phyloP scores from a whole-genome alignment of 2,113 vertebrate genomes.

The Phaethon lepturus region DNA sequence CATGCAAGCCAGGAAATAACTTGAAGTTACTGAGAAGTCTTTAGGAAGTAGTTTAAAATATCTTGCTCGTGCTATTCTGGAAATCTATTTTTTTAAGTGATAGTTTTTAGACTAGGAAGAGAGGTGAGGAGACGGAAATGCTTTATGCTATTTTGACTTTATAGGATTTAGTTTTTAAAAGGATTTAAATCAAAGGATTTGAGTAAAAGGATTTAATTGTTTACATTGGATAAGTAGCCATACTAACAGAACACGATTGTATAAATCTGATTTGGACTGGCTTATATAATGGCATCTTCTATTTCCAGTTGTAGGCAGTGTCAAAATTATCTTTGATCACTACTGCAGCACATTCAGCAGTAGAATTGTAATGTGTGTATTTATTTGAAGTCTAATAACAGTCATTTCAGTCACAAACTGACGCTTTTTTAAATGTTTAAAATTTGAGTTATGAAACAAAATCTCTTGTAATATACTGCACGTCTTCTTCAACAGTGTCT shows the following conservation, averaged over 20 bases:
- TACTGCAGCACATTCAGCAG: background rate
- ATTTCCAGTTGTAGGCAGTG: background rate
- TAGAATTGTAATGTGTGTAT: background rate
- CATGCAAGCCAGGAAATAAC: background rate
- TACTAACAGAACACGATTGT: background rate
- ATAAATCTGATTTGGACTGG: background rate
- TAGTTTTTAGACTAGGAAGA: background rate
- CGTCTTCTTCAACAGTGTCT: background rate
- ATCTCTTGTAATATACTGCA: background rate
- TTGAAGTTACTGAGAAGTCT: background rate
- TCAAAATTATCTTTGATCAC: background rate
- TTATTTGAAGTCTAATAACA: background rate
- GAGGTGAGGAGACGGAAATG: background rate
- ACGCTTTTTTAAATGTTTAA: background rate
- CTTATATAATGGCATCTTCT: background rate
- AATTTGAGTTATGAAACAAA: background rate
- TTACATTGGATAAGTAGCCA: background rate
- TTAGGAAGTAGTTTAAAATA: background rate
- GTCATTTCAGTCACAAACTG: background rate
- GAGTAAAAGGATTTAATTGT: background rate
- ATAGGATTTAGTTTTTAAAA: background rate
- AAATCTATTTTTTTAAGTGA: background rate
- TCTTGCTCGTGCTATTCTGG: background rate
- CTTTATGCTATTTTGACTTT: background rate
- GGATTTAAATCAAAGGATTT: conserved; percentile 17